These are phyloP conservation scores for Arge pagana DNA, from an alignment of 2,888 invertebrate species.

Conservation along the genomic window DNA sequence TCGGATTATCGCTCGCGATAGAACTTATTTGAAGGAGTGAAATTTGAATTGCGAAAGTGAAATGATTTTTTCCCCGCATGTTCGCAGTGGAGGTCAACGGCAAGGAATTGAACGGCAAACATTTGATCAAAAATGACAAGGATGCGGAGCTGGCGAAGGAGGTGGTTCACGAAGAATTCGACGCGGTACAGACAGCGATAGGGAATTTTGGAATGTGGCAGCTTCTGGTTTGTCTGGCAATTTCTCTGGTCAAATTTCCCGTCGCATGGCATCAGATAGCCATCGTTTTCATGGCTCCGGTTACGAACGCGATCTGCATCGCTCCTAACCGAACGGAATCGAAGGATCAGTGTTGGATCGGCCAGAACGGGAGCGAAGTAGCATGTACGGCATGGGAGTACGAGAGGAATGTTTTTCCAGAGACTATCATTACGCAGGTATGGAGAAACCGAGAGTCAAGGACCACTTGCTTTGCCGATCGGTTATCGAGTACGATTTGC, in stretches of 20 bases:
- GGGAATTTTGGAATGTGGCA: constrained; percentile 79
- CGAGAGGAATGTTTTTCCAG: constrained; percentile 69
- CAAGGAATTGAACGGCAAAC: constrained; percentile 35
- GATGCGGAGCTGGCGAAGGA: constrained; percentile 33
- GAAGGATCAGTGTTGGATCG: constrained; percentile 46
- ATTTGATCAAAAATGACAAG: constrained; percentile 34
- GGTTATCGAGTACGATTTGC: too few relatives aligned
- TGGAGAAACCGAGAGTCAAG: not conserved
- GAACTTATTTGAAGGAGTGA: too few relatives aligned
- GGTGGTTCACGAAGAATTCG: constrained; percentile 52
- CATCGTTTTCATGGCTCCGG: constrained; percentile 77
- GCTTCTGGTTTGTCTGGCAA: constrained; percentile 69
- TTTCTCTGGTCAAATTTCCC: constrained; percentile 76
- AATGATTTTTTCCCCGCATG: too few relatives aligned
- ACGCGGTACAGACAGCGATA: constrained; percentile 71
- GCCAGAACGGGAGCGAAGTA: constrained; percentile 56
- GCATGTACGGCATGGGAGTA: constrained; percentile 66
- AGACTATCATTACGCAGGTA: constrained; percentile 70
- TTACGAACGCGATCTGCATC: constrained; percentile 64
- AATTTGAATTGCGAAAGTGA: too few relatives aligned
- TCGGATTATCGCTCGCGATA: too few relatives aligned
- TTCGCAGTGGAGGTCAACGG: constrained; percentile 45
- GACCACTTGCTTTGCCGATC: too few relatives aligned
- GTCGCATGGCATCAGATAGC: constrained; percentile 82
- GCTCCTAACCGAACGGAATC: constrained; percentile 45